Evolutionary conservation across 2,797 vertebrate species (phyloP), one percentile per base, ranked within the genome.

Genomic region (Gymnodraco acuticeps): DNA sequence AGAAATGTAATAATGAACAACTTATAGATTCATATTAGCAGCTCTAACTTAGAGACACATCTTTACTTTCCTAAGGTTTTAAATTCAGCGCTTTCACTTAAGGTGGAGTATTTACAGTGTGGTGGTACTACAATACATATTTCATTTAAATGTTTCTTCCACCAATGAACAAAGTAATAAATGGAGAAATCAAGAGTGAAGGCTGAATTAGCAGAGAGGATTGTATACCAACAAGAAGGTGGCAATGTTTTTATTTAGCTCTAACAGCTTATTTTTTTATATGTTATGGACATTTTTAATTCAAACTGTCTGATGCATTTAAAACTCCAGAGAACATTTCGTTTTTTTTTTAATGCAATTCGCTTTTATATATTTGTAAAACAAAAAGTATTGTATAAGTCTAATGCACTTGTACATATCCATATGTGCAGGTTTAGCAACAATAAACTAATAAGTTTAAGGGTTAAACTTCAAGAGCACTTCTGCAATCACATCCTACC

Each of bases 401-500:
- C 31, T 0, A 14, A 64, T 61, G 38, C 47, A 19, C 9, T 12
- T 42, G 38, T 17, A 72, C 20, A 63, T 13, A 80, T 47, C 5
- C 65, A 46, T 11, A 64, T 16, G 55, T 56, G 42, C 42, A 55
- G 23, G 11, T 12, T 23, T 13, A 33, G 16, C 19, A 16, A 19
- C 12, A 5, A 54, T 54, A 27, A 46, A 65, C 16, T 70, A 27
- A 8, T 14, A 23, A 23, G 23, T 23, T 23, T 23, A 23, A 31
- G 42, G 19, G 33, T 38, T 27, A 5, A 5, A 27, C 27, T 27
- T 38, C 85, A 85, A 88, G 80, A 80, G 78, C 86, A 86, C 85
- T 84, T 82, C 38, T 71, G 67, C 56, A 38, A 51, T 74, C 54
- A 75, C 43, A 64, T 70, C 33, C 64, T 50, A 50, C 55, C 71